Percentiles rank a stretch among this genome's conserved stretches.
phyloP scores from a whole-genome alignment of 2,797 vertebrate species.

The Lagorchestes hirsutus region DNA sequence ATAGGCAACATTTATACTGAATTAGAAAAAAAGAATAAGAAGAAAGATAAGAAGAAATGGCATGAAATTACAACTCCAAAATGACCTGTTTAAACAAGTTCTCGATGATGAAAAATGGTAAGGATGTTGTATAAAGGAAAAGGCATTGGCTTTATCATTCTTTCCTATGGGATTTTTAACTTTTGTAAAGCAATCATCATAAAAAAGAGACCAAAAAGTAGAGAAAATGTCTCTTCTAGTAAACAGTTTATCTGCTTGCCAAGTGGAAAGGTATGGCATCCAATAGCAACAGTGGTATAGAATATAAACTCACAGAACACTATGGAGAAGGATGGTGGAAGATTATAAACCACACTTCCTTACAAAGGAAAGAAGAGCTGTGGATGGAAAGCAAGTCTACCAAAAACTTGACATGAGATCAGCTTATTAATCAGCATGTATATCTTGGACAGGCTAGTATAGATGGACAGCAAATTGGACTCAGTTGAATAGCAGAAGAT shows the following conservation, averaged over 20 bases:
- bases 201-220: neutral
- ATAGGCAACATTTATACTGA: neutral
- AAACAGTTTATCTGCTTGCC: neutral
- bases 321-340: neutral
- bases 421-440: neutral
- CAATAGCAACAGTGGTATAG: neutral
- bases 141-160: neutral
- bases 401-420: neutral
- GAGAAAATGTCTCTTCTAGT: neutral
- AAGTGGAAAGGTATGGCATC: neutral
- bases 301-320: neutral
- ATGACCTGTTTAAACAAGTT: neutral
- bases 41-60: neutral
- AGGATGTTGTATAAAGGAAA: neutral
- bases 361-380: neutral
- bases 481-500: neutral
- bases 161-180: neutral
- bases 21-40: neutral
- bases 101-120: neutral
- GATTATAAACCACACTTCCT: neutral
- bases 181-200: neutral
- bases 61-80: neutral
- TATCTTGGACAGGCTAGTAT: neutral
- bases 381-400: neutral
- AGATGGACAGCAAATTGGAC: neutral